Base-by-base conservation (phyloP, 1,140 invertebrate genomes). In the Trichonephila clavipes region DNA sequence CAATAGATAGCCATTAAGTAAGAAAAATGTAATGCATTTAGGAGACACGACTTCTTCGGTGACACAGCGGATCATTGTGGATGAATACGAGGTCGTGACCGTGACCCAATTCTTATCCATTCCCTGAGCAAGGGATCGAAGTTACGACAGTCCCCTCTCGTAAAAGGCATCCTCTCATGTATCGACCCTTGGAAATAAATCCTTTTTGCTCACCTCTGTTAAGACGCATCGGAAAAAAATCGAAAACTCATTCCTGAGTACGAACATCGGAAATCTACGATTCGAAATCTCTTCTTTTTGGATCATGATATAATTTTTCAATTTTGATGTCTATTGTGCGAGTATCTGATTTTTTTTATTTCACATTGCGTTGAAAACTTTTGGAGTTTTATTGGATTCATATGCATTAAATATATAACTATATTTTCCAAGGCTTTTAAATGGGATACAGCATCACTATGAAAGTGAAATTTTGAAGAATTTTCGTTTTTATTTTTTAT, bases 91-190 rank as follows among this genome's bases (percentile, higher is more conserved):
- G 90, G 77, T 62, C 61, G 77, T 8, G 69, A 91, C 90, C 90
- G 34, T 91, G 90, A 91, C 90, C 90, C 83, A 66, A 91, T 85
- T 91, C 81, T 85, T 83, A 44, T 81, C 72, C 88, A 81, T 81
- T n/a, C 51, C 21, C 72, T 82, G 24, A 34, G 51, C 72, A 82
- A 40, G 77, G 28, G 28, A 72, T 88, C 83, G 83, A 86, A 86
- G 51, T 59, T n/a, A 72, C 69, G 69, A 72, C 69, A 24, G 69
- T 51, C 69, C 69, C 69, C 69, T 62, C 61, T 18, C 61, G 61
- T 62, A 62, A 62, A 62, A 62, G 61, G 61, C 61, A 62, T 62
- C 61, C 61, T 62, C 61, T 72, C 69, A 58, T 51, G 58, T 85
- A 85, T 85, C 82, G 82, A 85, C 58, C 51, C 82, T n/a, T 14